phyloP scores from a whole-genome alignment of 2,797 vertebrate species.

The Paramormyrops hopkinsi region DNA sequence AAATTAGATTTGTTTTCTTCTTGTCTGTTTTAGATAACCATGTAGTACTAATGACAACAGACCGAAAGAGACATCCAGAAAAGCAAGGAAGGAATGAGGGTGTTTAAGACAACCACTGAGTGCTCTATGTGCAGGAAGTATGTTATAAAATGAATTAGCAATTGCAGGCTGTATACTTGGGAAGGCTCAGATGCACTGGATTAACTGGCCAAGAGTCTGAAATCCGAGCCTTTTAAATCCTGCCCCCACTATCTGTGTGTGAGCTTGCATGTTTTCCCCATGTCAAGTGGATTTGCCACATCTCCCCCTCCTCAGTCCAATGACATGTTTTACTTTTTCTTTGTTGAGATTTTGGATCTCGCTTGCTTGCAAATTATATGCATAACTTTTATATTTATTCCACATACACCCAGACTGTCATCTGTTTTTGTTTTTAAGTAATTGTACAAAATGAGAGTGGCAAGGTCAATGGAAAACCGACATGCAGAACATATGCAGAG shows the following conservation, averaged over 20 bases:
- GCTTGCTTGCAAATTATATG: not conserved
- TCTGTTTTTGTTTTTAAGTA: not conserved
- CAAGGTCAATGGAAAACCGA: not conserved
- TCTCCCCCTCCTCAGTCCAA: not conserved
- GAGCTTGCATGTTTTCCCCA: not conserved
- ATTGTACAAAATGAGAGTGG: not conserved
- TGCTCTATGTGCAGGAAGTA: not conserved
- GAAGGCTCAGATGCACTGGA: not conserved
- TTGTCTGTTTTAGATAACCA: not conserved
- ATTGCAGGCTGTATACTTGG: not conserved
- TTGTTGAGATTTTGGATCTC: too few species aligned
- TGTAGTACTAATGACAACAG: not conserved
- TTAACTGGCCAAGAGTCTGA: not conserved
- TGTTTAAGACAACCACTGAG: not conserved
- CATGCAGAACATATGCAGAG: not conserved
- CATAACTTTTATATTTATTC: not conserved
- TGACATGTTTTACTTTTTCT: not conserved
- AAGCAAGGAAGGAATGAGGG: not conserved
- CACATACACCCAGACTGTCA: not conserved
- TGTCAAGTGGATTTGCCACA: not conserved
- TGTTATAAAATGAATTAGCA: not conserved
- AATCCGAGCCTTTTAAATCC: not conserved
- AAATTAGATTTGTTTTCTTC: not conserved
- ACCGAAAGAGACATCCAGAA: not conserved
- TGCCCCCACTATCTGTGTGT: not conserved